Base-by-base conservation (phyloP, 2,888 invertebrate genomes). In the Iphiclides podalirius region DNA sequence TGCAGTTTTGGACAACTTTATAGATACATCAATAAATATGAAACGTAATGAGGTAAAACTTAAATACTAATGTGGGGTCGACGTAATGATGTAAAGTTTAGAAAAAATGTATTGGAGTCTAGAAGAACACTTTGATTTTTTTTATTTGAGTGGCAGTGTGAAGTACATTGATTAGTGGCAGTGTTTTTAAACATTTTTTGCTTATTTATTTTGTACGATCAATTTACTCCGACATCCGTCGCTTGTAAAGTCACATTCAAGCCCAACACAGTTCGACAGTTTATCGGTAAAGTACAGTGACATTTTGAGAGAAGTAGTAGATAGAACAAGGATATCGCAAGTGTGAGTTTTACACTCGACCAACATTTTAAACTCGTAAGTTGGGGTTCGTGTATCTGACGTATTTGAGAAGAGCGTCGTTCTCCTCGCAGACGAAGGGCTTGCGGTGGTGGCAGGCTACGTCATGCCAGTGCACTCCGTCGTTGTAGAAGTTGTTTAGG, bases 361-460 rank as follows among this genome's bases (percentile, higher is more conserved):
- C n/a, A n/a, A n/a, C n/a, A n/a, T n/a, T n/a, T 72, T 91, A 95
- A 69, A 95, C 90, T 72, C 93, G 90, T 62, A 95, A 83, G 71
- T 93, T 93, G 31, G 95, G 95, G 79, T 95, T 95, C 58, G 94
- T 94, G 79, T 93, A 94, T 62, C 94, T 91, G 52, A 95, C 94
- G 79, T 95, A 96, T 90, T 94, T 94, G 58, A 96, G 81, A n/a
- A 96, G 91, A 7, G 94, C 93, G 63, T 95, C 95, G 72, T 95
- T 96, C 67, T 96, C 96, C 77, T 96, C 96, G 74, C 96, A 96
- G 23, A 96, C 93, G 87, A 94, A 95, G 0, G 96, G 93, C 79
- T 96, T 96, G 74, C 93, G 92, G 75, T 96, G 96, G 73, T 96
- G 96, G 74, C 96, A 96, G 54, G 96, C 96, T 40, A 96, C 96